These are phyloP conservation scores for Drosophila bifasciata DNA, from an alignment of 1,140 invertebrate species.

Conservation along the genomic window DNA sequence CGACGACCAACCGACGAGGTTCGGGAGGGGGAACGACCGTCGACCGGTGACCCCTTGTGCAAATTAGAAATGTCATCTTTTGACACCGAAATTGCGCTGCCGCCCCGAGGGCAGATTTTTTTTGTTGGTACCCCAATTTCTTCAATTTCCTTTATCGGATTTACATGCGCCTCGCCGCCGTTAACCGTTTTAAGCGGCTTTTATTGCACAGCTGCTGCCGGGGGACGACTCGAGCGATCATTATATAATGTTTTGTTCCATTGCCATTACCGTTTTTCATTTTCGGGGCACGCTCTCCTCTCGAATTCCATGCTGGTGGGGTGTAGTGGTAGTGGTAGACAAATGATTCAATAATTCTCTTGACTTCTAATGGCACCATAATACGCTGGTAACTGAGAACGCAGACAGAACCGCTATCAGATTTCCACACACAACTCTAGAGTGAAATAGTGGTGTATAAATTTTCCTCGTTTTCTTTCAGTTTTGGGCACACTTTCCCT, in stretches of 20 bases:
- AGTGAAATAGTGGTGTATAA: constrained; percentile 53
- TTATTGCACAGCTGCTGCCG: constrained; percentile 48
- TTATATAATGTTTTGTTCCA: constrained; percentile 11
- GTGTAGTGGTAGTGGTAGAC: constrained; percentile 41
- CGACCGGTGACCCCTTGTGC: constrained; percentile 37
- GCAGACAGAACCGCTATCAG: constrained; percentile 50
- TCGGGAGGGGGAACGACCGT: constrained; percentile 4
- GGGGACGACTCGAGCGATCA: constrained; percentile 6
- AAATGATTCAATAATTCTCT: constrained; percentile 52
- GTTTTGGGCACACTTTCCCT: constrained; percentile 48
- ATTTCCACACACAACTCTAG: constrained; percentile 44
- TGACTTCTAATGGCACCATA: constrained; percentile 49
- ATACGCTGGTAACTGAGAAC: constrained; percentile 48
- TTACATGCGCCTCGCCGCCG: constrained; percentile 67
- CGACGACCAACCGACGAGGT: constrained; percentile 9
- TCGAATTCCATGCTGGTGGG: constrained; percentile 49
- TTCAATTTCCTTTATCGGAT: constrained; percentile 37
- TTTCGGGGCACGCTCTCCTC: neutral
- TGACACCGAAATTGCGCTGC: constrained; percentile 68
- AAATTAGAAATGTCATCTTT: constrained; percentile 81
- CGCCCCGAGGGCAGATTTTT: constrained; percentile 58
- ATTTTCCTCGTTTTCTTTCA: constrained; percentile 34
- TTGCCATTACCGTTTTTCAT: constrained; percentile 12
- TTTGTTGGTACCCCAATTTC: constrained; percentile 21
- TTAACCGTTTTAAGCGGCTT: constrained; percentile 49